These are phyloP conservation scores for Lumbricus terrestris DNA, from an alignment of 2,888 invertebrate genomes.

Conservation along the genomic window DNA sequence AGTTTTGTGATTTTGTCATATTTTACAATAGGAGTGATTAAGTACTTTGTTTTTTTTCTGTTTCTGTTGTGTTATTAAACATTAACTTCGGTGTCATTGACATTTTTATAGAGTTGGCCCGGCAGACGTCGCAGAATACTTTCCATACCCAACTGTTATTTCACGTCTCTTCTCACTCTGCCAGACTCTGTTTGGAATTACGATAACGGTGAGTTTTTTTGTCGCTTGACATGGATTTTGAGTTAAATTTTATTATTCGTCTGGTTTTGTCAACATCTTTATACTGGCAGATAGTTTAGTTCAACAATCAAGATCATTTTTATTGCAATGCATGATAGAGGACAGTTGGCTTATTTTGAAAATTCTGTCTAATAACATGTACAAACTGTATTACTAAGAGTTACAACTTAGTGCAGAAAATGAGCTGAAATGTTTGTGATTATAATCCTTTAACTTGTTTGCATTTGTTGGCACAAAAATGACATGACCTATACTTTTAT, in stretches of 20 bases:
- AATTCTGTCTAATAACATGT: background rate
- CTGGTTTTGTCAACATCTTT: background rate
- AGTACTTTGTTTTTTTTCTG: background rate
- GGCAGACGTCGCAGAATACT: conserved; percentile 74
- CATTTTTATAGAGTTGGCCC: conserved; percentile 67
- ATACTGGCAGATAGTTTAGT: background rate
- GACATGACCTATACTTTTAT: background rate
- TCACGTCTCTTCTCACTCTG: conserved; percentile 69
- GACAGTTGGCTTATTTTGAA: no score
- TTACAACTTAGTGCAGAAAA: background rate
- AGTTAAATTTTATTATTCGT: background rate
- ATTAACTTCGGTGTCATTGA: conserved; percentile 14
- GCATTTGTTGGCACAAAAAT: background rate
- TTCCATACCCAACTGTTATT: conserved; percentile 79
- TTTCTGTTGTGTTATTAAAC: background rate
- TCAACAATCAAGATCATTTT: no score
- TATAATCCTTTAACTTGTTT: background rate
- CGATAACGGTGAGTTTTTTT: background rate
- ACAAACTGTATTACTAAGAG: background rate
- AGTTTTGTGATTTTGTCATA: background rate
- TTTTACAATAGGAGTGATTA: background rate
- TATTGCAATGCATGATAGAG: no score
- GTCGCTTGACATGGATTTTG: conserved; percentile 7
- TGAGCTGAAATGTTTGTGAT: background rate
- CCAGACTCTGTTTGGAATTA: conserved; percentile 11